phyloP scores from a whole-genome alignment of 2,797 vertebrate species.

The Chromobotia macracanthus region DNA sequence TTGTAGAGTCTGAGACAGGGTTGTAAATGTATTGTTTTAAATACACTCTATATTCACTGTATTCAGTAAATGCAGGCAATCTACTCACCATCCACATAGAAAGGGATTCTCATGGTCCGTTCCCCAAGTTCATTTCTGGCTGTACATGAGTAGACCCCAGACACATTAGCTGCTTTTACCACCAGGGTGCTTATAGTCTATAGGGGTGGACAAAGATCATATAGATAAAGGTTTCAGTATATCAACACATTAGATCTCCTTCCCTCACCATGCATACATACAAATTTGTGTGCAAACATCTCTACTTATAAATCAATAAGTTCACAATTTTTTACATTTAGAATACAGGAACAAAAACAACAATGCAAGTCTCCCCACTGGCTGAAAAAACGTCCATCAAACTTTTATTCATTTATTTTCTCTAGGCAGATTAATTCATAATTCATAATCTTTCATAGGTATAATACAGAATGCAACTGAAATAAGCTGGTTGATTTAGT shows the following conservation, averaged over 20 bases:
- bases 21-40: too few species aligned
- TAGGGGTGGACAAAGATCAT: constrained; percentile 33
- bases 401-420: constrained; percentile 35
- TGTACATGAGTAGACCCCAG: constrained; percentile 80
- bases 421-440: constrained; percentile 38
- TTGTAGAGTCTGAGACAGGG: constrained; percentile 46
- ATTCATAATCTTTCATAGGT: too few species aligned
- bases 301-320: too few species aligned
- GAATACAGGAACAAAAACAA: too few species aligned
- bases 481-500: too few species aligned
- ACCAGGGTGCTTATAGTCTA: constrained; percentile 83
- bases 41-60: too few species aligned
- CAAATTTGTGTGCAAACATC: background rate
- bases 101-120: constrained; percentile 70
- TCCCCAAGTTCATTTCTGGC: constrained; percentile 76
- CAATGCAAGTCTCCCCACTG: too few species aligned
- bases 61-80: background rate
- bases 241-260: background rate
- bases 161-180: constrained; percentile 72
- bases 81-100: constrained; percentile 86
- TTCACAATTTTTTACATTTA: too few species aligned
- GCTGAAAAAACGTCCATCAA: constrained; percentile 1
- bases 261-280: background rate
- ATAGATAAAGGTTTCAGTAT: constrained; percentile 11
- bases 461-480: too few species aligned